Percentiles rank a stretch among this genome's conserved stretches.
These are phyloP conservation scores for Sebastes steindachneri DNA, from an alignment of 2,797 vertebrate genomes.

Conservation along the genomic window DNA sequence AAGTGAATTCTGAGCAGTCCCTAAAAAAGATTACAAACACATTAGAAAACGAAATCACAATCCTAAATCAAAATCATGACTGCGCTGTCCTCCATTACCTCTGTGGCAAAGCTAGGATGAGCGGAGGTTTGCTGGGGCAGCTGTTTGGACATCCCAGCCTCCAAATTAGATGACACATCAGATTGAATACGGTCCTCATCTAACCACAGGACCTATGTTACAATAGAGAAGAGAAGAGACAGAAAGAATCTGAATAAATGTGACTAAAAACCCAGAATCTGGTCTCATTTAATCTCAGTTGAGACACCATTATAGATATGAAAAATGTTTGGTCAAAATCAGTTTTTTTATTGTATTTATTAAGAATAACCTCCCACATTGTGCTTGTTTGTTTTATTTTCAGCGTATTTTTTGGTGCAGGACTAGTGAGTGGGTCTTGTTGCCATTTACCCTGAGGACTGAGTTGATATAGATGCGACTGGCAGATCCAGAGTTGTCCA, in stretches of 20 bases:
- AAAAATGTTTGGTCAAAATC: not conserved
- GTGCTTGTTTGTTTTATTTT: not conserved
- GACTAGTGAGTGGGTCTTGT: not conserved
- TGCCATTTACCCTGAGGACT: conserved; percentile 87
- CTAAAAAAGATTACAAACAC: conserved; percentile 63
- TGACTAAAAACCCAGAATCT: not conserved
- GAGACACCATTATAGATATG: not conserved
- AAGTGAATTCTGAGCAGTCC: conserved; percentile 90
- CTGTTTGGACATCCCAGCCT: conserved; percentile 69
- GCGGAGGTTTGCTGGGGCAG: conserved; percentile 82
- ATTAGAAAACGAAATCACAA: not conserved
- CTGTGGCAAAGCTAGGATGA: conserved; percentile 87
- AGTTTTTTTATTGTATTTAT: not conserved
- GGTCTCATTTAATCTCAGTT: not conserved
- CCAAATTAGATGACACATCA: conserved; percentile 62
- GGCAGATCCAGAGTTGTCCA: conserved; percentile 85
- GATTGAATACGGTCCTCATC: conserved; percentile 80
- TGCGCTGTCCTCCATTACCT: conserved; percentile 76
- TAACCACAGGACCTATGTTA: conserved; percentile 86
- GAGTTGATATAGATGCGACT: conserved; percentile 90
- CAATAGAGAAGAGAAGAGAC: not conserved
- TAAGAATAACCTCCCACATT: not conserved
- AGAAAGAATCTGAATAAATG: not conserved
- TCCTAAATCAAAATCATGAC: not conserved
- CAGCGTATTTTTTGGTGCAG: not conserved